phyloP scores from a whole-genome alignment of 2,888 invertebrate genomes.

The Crocallis elinguaria region DNA sequence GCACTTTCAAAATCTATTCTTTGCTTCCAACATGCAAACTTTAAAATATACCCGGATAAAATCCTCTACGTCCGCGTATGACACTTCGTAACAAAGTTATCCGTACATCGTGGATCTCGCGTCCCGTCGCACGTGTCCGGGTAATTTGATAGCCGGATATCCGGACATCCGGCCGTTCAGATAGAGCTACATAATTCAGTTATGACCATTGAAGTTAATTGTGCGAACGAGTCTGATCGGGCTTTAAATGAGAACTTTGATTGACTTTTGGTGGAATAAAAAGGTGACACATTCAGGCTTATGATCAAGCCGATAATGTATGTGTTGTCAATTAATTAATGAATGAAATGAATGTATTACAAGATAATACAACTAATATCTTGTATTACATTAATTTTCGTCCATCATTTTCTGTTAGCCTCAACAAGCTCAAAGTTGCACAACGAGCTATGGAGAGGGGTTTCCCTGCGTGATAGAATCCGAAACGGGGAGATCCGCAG shows the following conservation, averaged over 20 bases:
- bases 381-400: too few relatives aligned
- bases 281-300: too few relatives aligned
- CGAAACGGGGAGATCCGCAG: too few relatives aligned
- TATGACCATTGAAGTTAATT: conserved; percentile 27
- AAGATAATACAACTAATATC: too few relatives aligned
- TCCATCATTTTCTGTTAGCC: too few relatives aligned
- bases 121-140: conserved; percentile 19
- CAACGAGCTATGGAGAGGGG: too few relatives aligned
- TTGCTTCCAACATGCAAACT: neutral
- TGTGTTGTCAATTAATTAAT: too few relatives aligned
- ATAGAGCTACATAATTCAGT: conserved; percentile 20
- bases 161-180: conserved; percentile 13
- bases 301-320: too few relatives aligned
- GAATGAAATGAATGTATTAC: too few relatives aligned
- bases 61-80: neutral
- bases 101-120: neutral
- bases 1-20: neutral
- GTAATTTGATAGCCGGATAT: conserved; percentile 42
- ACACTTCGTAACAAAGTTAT: conserved; percentile 15
- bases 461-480: too few relatives aligned
- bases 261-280: neutral
- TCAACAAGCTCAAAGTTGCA: too few relatives aligned
- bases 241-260: conserved; percentile 1
- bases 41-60: neutral
- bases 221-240: conserved; percentile 2